phyloP scores from a whole-genome alignment of 2,113 vertebrate genomes.

The Petrocephalus zakoni region DNA sequence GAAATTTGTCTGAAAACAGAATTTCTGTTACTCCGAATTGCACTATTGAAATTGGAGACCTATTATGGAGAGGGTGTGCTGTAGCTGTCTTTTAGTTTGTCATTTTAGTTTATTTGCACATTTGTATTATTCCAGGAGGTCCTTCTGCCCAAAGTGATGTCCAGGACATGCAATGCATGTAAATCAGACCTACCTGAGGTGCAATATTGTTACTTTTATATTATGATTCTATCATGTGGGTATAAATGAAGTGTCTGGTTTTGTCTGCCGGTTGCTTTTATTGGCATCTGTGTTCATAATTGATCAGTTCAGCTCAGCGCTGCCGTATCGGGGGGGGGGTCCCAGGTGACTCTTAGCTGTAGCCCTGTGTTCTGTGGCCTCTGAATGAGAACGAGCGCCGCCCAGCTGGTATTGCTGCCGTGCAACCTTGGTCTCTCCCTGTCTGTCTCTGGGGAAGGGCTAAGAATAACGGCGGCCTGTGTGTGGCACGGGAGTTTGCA shows the following conservation, averaged over 20 bases:
- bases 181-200: not conserved
- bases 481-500: not conserved
- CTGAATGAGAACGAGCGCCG: not conserved
- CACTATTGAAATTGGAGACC: not conserved
- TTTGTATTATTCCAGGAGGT: not conserved
- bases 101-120: not conserved
- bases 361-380: not conserved
- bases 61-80: not conserved
- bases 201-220: not conserved
- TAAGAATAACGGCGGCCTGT: slow-evolving; percentile 16
- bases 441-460: not conserved
- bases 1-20: not conserved
- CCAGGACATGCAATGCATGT: not conserved
- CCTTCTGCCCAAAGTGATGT: not conserved
- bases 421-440: not conserved
- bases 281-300: not conserved
- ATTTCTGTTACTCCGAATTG: not conserved
- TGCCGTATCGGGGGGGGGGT: not conserved
- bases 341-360: not conserved
- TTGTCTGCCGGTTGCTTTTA: not conserved
- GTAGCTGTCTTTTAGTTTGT: not conserved
- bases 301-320: not conserved
- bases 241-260: not conserved
- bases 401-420: not conserved
- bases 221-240: not conserved